These are phyloP conservation scores for Drosophila mayaguana DNA, from an alignment of 2,888 invertebrate species.

Conservation along the genomic window DNA sequence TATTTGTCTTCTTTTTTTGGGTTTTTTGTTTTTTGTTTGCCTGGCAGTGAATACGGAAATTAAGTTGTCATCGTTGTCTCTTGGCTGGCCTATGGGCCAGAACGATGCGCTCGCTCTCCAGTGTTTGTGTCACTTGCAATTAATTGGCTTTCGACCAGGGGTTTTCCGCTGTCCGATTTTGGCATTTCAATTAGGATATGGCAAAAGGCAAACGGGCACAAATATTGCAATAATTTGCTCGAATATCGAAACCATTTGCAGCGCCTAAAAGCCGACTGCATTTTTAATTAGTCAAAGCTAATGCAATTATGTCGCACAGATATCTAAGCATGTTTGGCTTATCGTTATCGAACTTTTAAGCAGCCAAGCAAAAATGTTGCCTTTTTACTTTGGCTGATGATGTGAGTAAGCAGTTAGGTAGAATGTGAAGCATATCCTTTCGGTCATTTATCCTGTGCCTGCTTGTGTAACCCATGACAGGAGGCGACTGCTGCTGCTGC, in stretches of 20 bases:
- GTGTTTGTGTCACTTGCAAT: slow-evolving; percentile 78
- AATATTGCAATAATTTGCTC: slow-evolving; percentile 66
- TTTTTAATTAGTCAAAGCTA: slow-evolving; percentile 68
- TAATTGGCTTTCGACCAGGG: slow-evolving; percentile 74
- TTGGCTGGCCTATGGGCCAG: slow-evolving; percentile 41
- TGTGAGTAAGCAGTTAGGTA: background rate
- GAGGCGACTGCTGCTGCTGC: slow-evolving; percentile 38
- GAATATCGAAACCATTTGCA: slow-evolving; percentile 43
- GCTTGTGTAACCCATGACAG: slow-evolving; percentile 47
- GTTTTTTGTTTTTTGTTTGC: slow-evolving; percentile 13
- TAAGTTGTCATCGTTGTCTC: slow-evolving; percentile 69
- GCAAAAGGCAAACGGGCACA: slow-evolving; percentile 51
- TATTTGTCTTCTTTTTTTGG: background rate
- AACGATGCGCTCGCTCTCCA: slow-evolving; percentile 54
- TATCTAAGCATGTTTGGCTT: slow-evolving; percentile 39
- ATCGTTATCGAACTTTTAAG: slow-evolving; percentile 51
- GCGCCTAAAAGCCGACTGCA: slow-evolving; percentile 73
- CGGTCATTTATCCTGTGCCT: slow-evolving; percentile 35
- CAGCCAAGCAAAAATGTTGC: slow-evolving; percentile 33
- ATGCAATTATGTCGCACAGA: slow-evolving; percentile 59
- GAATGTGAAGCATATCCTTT: slow-evolving; percentile 12
- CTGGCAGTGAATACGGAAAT: slow-evolving; percentile 61
- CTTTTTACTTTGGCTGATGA: slow-evolving; percentile 42
- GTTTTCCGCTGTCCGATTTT: slow-evolving; percentile 62
- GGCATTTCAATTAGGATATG: slow-evolving; percentile 70